phyloP scores from a whole-genome alignment of 2,888 invertebrate genomes.

The Cistogaster globosa region DNA sequence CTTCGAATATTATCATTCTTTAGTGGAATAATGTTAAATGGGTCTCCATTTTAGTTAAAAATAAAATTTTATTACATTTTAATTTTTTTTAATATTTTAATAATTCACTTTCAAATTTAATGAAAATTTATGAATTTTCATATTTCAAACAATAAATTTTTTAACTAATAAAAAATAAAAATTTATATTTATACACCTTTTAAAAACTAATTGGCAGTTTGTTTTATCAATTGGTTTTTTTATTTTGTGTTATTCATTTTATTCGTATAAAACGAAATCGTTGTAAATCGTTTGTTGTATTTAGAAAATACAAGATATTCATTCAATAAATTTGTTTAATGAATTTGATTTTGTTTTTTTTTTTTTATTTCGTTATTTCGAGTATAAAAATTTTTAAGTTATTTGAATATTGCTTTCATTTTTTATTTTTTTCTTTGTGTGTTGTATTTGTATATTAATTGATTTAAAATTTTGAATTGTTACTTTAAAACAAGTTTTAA shows the following conservation, averaged over 20 bases:
- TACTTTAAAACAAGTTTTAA: not conserved
- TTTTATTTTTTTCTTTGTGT: not conserved
- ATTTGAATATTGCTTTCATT: slow-evolving; percentile 35
- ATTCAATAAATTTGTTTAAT: too few species aligned
- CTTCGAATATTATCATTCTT: not conserved
- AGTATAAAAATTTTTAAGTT: slow-evolving; percentile 1
- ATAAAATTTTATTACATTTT: too few species aligned
- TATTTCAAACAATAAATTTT: not conserved
- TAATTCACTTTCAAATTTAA: too few species aligned
- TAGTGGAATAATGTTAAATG: too few species aligned
- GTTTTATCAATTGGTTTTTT: slow-evolving; percentile 18
- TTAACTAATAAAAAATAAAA: not conserved
- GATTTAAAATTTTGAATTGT: too few species aligned
- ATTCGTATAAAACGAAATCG: slow-evolving; percentile 34
- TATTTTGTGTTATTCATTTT: not conserved
- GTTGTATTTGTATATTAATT: too few species aligned
- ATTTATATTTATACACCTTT: not conserved
- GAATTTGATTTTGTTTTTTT: too few species aligned
- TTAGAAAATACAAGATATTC: not conserved
- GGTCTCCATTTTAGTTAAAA: too few species aligned
- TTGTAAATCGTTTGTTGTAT: slow-evolving; percentile 45
- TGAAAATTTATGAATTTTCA: not conserved
- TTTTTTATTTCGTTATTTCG: too few species aligned
- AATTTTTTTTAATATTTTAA: too few species aligned
- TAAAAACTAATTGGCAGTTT: slow-evolving; percentile 52